Evolutionary conservation across 2,888 invertebrate species (phyloP).

Genomic region (Trachelus tabidus): DNA sequence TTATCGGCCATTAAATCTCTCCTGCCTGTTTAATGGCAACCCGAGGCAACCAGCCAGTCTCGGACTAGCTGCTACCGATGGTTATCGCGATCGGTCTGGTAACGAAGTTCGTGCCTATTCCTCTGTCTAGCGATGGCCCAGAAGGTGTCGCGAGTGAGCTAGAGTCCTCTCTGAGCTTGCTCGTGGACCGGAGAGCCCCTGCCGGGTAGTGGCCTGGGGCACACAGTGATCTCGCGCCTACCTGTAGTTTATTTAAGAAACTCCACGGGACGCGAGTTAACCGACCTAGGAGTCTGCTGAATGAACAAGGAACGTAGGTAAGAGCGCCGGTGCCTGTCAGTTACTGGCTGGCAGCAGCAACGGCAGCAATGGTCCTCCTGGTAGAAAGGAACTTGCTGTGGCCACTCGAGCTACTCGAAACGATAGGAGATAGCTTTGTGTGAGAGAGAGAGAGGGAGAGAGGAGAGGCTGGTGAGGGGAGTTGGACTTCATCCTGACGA

Average conservation of each 20-base stretch:
- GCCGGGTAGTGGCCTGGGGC: constrained; percentile 9
- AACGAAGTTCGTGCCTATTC: background rate
- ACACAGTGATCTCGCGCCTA: constrained; percentile 43
- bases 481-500: constrained; percentile 11
- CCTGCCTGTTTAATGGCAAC: background rate
- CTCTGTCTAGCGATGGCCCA: background rate
- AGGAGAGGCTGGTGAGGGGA: constrained; percentile 8
- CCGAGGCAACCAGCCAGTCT: background rate
- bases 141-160: background rate
- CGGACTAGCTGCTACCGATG: background rate
- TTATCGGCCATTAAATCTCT: background rate
- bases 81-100: background rate
- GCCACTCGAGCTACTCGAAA: background rate
- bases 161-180: background rate
- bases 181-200: background rate
- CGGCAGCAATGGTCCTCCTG: background rate
- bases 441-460: background rate
- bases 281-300: background rate
- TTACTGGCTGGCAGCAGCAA: background rate
- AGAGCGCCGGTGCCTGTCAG: background rate
- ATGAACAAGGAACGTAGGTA: background rate
- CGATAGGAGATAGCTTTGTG: background rate
- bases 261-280: constrained; percentile 40
- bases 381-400: background rate
- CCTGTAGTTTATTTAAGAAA: constrained; percentile 49